Percentiles rank a stretch among this genome's conserved stretches.
Evolutionary conservation across 2,888 invertebrate genomes (phyloP).

Genomic region (Stenodera caucasica): DNA sequence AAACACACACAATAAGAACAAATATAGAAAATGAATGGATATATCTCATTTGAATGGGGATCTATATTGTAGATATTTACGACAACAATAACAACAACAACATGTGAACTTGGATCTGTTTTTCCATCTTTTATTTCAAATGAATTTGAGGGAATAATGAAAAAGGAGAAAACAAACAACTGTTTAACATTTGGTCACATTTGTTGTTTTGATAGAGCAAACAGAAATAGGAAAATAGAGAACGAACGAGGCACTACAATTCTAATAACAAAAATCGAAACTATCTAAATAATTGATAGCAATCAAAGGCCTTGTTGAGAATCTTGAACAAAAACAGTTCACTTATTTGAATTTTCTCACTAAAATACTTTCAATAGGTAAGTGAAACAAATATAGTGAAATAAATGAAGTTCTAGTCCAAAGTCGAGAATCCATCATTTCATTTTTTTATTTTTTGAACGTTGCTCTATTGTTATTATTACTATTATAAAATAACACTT

Average conservation of each 20-base stretch:
- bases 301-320: too few species aligned
- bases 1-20: not conserved
- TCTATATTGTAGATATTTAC: not conserved
- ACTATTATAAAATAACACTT: too few species aligned
- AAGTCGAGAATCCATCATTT: too few species aligned
- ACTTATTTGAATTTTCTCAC: too few species aligned
- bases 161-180: not conserved
- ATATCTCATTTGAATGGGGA: not conserved
- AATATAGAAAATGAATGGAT: not conserved
- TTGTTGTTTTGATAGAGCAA: not conserved
- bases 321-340: too few species aligned
- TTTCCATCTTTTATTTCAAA: not conserved
- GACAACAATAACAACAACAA: not conserved
- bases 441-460: too few species aligned
- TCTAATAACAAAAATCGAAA: not conserved
- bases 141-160: not conserved
- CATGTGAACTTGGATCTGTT: not conserved
- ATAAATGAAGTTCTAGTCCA: too few species aligned
- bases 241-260: not conserved
- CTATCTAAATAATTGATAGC: too few species aligned
- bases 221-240: not conserved
- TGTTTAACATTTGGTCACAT: conserved; percentile 3
- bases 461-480: too few species aligned
- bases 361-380: too few species aligned
- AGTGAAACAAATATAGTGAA: too few species aligned